Base-by-base conservation (phyloP, 2,888 invertebrate genomes). In the Dusona sp. region DNA sequence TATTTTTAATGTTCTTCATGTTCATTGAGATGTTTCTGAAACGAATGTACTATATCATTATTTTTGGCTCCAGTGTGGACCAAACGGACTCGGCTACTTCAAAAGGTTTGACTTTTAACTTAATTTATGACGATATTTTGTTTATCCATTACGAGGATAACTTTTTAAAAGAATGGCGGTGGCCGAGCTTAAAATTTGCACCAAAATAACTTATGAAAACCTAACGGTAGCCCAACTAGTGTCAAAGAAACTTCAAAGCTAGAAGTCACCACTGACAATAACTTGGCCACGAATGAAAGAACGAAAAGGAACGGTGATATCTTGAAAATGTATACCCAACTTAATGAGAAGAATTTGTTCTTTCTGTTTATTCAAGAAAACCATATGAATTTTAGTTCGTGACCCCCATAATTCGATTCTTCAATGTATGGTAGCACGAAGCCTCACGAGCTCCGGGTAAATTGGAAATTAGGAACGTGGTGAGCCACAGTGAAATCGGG, bases 401-500 rank as follows among this genome's bases (percentile, higher is more conserved):
- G 29, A 57, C 42, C n/a, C 22, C 29, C 38, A 48, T 22, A 33
- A 48, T 82, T 57, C 16, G 36, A 42, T 42, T 67, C 36, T 48
- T 42, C 57, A 42, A 29, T 79, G 29, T 33, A 42, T 45, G 38
- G 51, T 22, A 19, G 67, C 16, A 54, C 51, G 70, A 79, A 38
- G 48, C 70, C 57, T 57, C 57, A 57, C 68, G 70, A 42, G 68
- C 57, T 57, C 57, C 25, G 16, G 79, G 68, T 54, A 54, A 67
- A 74, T 73, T 68, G 48, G 65, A 73, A 57, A 77, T 84, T 77
- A 57, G 75, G 75, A 51, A 70, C 61, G 75, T 64, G 77, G 72
- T 22, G 45, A 48, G 70, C 80, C 77, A 65, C 72, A 70, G 77
- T 72, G 77, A 80, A 84, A 84, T 84, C 77, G 72, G 33, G 42